phyloP scores from a whole-genome alignment of 2,797 vertebrate genomes.

The Spea hammondii region DNA sequence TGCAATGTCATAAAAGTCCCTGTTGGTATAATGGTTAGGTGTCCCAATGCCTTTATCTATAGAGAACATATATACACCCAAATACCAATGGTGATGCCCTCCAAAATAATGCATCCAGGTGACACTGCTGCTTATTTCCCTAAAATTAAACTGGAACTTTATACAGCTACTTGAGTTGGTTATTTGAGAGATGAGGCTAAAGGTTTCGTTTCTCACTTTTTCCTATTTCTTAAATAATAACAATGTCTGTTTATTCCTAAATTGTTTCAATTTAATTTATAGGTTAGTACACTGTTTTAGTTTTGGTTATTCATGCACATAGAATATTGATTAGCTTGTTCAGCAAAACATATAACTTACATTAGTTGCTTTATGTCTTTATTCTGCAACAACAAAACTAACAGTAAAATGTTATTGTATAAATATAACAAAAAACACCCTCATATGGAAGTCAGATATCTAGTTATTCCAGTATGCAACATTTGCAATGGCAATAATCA shows the following conservation, averaged over 20 bases:
- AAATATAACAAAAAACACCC: constrained; percentile 29
- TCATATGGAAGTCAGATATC: constrained; percentile 26
- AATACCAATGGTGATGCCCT: too few species aligned
- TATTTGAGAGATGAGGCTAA: too few species aligned
- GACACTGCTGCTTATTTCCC: too few species aligned
- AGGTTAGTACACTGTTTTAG: neutral
- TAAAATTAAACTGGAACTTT: too few species aligned
- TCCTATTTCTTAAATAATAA: neutral
- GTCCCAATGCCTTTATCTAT: too few species aligned
- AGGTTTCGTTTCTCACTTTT: neutral
- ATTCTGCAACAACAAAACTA: constrained; percentile 9
- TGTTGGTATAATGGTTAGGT: too few species aligned
- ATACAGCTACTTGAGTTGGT: too few species aligned
- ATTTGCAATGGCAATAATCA: constrained; percentile 34
- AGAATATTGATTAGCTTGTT: constrained; percentile 29
- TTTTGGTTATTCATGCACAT: constrained; percentile 2
- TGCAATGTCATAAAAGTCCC: too few species aligned
- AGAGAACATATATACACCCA: too few species aligned
- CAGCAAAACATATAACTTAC: constrained; percentile 16
- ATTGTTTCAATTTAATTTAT: neutral
- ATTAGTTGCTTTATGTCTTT: constrained; percentile 15
- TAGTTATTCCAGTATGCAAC: constrained; percentile 29
- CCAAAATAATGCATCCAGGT: too few species aligned
- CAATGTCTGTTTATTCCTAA: neutral
- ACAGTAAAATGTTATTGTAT: constrained; percentile 25